Base-by-base conservation (phyloP, 2,797 vertebrate genomes). In the Argya squamiceps region DNA sequence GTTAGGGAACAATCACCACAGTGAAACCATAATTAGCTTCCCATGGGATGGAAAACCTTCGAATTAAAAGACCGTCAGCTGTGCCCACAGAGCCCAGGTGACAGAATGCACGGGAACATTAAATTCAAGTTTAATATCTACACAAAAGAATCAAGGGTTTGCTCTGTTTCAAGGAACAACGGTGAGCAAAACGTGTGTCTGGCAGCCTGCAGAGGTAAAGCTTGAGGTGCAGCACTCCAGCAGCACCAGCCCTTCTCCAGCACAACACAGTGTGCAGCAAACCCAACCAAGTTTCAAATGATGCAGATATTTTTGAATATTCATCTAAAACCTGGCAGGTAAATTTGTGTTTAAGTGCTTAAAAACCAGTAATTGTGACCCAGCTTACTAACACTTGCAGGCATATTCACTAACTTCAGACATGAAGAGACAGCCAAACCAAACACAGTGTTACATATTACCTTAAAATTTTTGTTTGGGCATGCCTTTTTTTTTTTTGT, bases 1-100 rank as follows among this genome's bases (percentile, higher is more conserved):
- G 98, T 99, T 97, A 99, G 98, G 98, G 98, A 97, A 93, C 50
- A 86, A 69, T 17, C 4, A 3, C 27, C 78, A 65, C 26, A 29
- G 34, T 0, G 26, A 52, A 59, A 36, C 8, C 34, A 6, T 3
- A 4, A 15, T 43, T 18, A 14, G 3, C 21, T 59, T 15, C 65
- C 52, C 59, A 7, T 6, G 29, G 39, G 4, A 29, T 6, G 46
- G 34, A 39, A 62, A 69, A 77, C 64, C 56, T 86, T 34, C 5
- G 12, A 32, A 37, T 18, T 21, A 6, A 15, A 27, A 27, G 22
- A n/a, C 24, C 0, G 0, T 32, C 46, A 41, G 80, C 39, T 49
- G 22, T 22, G 59, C 60, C 70, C 76, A 15, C 6, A 58, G 2
- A 67, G 26, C 47, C 10, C 15, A 15, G 43, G 43, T 34, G 82